phyloP scores from a whole-genome alignment of 2,797 vertebrate species.

The Gobio occitaniae region DNA sequence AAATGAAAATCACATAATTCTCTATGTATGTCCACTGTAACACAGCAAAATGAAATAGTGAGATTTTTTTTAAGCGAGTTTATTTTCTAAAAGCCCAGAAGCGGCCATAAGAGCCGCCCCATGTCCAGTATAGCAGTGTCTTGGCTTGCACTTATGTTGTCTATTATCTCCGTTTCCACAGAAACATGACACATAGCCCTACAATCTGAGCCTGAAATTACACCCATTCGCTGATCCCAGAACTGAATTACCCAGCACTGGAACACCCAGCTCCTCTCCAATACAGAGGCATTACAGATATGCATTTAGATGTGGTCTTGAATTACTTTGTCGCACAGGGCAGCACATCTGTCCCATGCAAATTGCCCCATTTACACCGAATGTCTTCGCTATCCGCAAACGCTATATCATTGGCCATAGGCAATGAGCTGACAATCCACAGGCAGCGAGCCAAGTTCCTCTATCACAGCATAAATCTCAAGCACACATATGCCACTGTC shows the following conservation, averaged over 20 bases:
- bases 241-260: slow-evolving; percentile 53
- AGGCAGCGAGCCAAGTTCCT: slow-evolving; percentile 65
- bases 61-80: background rate
- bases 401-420: slow-evolving; percentile 74
- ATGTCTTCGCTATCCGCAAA: slow-evolving; percentile 59
- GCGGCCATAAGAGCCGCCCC: background rate
- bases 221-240: slow-evolving; percentile 33
- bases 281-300: slow-evolving; percentile 40
- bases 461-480: slow-evolving; percentile 70
- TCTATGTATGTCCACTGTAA: background rate
- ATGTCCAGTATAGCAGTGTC: background rate
- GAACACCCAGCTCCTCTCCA: slow-evolving; percentile 25
- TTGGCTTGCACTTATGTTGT: slow-evolving; percentile 13
- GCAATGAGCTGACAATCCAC: slow-evolving; percentile 73
- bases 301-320: slow-evolving; percentile 44
- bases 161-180: slow-evolving; percentile 6
- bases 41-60: background rate
- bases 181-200: slow-evolving; percentile 20
- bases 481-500: slow-evolving; percentile 74
- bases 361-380: slow-evolving; percentile 46
- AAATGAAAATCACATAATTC: background rate
- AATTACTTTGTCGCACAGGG: slow-evolving; percentile 23
- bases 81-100: slow-evolving; percentile 3
- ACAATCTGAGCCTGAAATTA: slow-evolving; percentile 19
- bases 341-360: slow-evolving; percentile 55